Evolutionary conservation across 2,113 vertebrate species (phyloP), one percentile per base, ranked within the genome.

Genomic region (Xyliphius kryptos): DNA sequence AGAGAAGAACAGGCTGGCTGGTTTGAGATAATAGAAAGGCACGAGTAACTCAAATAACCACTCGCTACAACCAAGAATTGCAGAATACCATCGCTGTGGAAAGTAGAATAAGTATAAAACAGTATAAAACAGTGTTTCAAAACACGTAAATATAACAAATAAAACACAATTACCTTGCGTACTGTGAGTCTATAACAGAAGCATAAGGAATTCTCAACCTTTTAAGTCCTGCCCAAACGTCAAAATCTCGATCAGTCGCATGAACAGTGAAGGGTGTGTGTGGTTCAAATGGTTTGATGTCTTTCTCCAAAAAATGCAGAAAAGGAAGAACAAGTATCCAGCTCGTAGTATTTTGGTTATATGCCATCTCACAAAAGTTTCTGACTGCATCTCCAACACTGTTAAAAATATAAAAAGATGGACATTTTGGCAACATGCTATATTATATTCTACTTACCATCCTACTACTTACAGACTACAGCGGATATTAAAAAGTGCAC

Each of bases 241-340:
- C 10, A 43, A 22, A 62, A 0, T 52, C 60, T 52, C n/a, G n/a
- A n/a, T n/a, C n/a, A n/a, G n/a, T n/a, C n/a, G n/a, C n/a, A n/a
- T 41, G 48, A 3, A 6, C 19, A 22, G 8, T n/a, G 3, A 0
- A 12, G 6, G 20, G 0, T 13, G 51, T 61, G 38, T 22, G 2
- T 22, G 51, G 52, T 8, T 77, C 10, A 72, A 79, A 85, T 3
- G 83, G 80, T 22, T 50, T 79, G 13, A 38, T 4, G 9, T 13
- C 56, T 17, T 72, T 71, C 44, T 53, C 76, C n/a, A 86, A 8
- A 9, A 87, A 75, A 70, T 88, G 86, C 4, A 83, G 38, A 11
- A 87, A 63, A 0, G 86, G 86, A 11, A 87, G 63, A 1, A 80
- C 71, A 56, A 82, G 16, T 66, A 86, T 76, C 86, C 86, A 88